Conservation (phyloP, 2,797 vertebrate genomes). For the Fratercula arctica region DNA sequence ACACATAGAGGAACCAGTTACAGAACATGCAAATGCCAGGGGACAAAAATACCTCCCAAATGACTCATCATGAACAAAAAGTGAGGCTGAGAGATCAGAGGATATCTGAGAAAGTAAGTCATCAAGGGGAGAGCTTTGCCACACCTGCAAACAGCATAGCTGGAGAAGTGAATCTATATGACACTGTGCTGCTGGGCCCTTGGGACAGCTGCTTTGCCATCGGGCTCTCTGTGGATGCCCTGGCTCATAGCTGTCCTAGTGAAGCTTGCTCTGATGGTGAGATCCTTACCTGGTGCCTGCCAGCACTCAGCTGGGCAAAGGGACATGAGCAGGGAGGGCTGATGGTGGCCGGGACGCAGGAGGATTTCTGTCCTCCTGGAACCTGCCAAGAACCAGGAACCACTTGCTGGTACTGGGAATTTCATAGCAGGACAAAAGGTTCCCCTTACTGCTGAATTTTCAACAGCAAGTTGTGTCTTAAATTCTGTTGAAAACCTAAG, state of each 20-base stretch:
- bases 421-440: not conserved
- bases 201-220: not conserved
- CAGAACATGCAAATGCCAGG: conserved; percentile 44
- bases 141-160: not conserved
- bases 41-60: conserved; percentile 48
- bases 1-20: conserved; percentile 26
- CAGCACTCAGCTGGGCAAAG: not conserved
- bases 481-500: not conserved
- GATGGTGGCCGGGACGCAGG: not conserved
- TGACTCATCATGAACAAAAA: not conserved
- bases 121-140: not conserved
- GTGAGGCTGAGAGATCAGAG: not conserved
- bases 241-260: not conserved
- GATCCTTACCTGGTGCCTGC: not conserved
- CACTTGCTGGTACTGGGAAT: not conserved
- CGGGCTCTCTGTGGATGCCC: not conserved
- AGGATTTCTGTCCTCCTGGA: not conserved
- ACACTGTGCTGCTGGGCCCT: not conserved
- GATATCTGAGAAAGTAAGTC: not conserved
- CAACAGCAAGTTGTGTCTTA: not conserved
- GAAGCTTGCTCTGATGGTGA: not conserved
- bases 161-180: not conserved
- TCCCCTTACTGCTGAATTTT: not conserved
- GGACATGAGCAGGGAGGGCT: not conserved
- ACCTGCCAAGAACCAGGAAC: not conserved